These are phyloP conservation scores for Ormyrus labotus DNA, from an alignment of 2,888 invertebrate species.

Conservation along the genomic window DNA sequence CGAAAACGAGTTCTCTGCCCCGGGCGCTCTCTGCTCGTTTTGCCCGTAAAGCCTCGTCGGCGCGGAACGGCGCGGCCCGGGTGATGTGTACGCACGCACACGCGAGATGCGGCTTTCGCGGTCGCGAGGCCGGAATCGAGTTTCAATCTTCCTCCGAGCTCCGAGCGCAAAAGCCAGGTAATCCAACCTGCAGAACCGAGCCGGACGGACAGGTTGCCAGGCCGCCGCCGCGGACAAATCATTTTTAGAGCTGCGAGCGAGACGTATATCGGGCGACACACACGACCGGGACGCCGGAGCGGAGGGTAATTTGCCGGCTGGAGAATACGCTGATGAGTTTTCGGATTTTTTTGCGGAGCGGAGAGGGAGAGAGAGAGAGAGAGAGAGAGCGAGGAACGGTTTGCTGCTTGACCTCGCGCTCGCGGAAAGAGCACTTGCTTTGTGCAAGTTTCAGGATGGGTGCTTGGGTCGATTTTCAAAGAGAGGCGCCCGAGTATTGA, in stretches of 20 bases:
- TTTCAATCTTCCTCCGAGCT: slow-evolving; percentile 44
- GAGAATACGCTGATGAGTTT: neutral
- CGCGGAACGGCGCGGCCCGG: slow-evolving; percentile 4
- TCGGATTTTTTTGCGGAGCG: neutral
- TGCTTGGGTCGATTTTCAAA: too few relatives aligned
- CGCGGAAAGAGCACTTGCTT: too few relatives aligned
- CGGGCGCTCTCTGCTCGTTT: neutral
- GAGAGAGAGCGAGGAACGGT: neutral
- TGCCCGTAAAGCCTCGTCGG: neutral
- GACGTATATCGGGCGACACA: too few relatives aligned
- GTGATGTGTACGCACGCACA: neutral
- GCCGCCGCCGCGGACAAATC: slow-evolving; percentile 13
- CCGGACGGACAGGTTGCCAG: neutral
- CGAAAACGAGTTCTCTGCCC: slow-evolving; percentile 28
- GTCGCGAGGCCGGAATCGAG: slow-evolving; percentile 45
- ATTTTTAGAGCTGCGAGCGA: slow-evolving; percentile 21
- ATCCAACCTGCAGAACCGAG: slow-evolving; percentile 19
- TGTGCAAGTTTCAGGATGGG: too few relatives aligned
- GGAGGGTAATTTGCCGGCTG: neutral
- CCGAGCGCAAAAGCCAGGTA: slow-evolving; percentile 1
- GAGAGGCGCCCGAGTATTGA: too few relatives aligned
- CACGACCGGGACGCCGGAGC: neutral
- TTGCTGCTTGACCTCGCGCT: too few relatives aligned
- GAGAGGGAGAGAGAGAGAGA: too few relatives aligned
- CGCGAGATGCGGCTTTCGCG: slow-evolving; percentile 43